Percentiles rank a stretch among this genome's conserved stretches.
phyloP scores from a whole-genome alignment of 2,113 vertebrate species.

The Hippolais icterina region DNA sequence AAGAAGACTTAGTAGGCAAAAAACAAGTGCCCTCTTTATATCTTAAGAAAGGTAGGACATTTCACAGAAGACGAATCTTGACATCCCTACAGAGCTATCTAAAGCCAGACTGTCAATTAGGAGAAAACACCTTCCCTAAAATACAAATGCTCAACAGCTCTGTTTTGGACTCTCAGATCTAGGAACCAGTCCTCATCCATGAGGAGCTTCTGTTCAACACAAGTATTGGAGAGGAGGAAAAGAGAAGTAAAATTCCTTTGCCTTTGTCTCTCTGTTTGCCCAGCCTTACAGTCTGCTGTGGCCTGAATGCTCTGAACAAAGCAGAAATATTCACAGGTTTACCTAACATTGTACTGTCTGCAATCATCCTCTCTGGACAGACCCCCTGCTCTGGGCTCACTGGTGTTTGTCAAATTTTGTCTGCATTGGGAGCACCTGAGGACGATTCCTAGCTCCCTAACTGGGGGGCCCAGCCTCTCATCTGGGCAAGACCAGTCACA shows the following conservation, averaged over 20 bases:
- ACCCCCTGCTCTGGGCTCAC: background rate
- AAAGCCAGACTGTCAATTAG: background rate
- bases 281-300: background rate
- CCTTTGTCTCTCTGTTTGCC: background rate
- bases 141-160: background rate
- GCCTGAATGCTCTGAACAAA: background rate
- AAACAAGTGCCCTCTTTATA: background rate
- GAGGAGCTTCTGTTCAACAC: background rate
- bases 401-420: background rate
- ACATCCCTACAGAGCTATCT: background rate
- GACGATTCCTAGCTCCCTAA: background rate
- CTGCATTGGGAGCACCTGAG: background rate
- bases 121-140: background rate
- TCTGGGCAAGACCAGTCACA: accelerated
- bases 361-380: background rate
- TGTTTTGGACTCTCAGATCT: background rate
- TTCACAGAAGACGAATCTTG: background rate
- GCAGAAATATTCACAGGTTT: background rate
- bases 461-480: background rate
- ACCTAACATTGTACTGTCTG: background rate
- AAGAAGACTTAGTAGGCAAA: background rate
- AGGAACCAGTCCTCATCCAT: accelerated
- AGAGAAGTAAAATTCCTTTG: background rate
- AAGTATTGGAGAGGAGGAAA: background rate
- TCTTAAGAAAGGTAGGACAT: background rate